Percentiles rank a stretch among this genome's conserved stretches.
Conservation (phyloP, 2,888 invertebrate species). For the Pomacea canaliculata region DNA sequence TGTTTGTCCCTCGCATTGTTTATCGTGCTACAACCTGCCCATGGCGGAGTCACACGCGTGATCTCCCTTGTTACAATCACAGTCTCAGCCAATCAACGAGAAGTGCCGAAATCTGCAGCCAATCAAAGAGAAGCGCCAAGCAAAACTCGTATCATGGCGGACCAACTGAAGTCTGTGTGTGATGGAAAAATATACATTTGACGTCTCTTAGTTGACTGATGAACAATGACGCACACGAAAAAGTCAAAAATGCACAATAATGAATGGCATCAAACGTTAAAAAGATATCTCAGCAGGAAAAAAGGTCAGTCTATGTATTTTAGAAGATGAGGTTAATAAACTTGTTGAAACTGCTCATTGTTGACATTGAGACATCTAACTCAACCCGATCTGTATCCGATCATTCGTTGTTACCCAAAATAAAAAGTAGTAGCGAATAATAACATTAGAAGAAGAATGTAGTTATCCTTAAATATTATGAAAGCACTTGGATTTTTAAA, state of each 20-base stretch:
- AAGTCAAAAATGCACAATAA: slow-evolving; percentile 39
- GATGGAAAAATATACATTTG: background rate
- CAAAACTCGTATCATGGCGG: slow-evolving; percentile 53
- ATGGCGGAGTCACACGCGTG: background rate
- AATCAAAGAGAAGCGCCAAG: slow-evolving; percentile 50
- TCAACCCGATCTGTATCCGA: no score
- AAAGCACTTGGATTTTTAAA: no score
- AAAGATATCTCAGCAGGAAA: slow-evolving; percentile 51
- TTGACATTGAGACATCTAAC: no score
- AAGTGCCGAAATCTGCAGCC: slow-evolving; percentile 28
- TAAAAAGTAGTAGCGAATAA: no score
- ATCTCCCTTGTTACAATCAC: slow-evolving; percentile 15
- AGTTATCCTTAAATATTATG: no score
- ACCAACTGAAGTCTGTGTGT: slow-evolving; percentile 24
- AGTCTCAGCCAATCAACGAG: slow-evolving; percentile 18
- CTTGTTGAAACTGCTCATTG: no score
- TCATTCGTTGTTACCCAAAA: no score
- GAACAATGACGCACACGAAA: slow-evolving; percentile 32
- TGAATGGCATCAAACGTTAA: slow-evolving; percentile 53
- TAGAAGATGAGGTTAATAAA: no score
- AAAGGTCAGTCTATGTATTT: slow-evolving; percentile 38
- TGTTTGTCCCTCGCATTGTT: slow-evolving; percentile 15
- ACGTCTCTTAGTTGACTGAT: background rate
- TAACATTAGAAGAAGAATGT: no score
- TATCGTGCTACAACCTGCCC: slow-evolving; percentile 18